Conservation (phyloP, 2,888 invertebrate genomes). For the Sarcophaga caerulescens region DNA sequence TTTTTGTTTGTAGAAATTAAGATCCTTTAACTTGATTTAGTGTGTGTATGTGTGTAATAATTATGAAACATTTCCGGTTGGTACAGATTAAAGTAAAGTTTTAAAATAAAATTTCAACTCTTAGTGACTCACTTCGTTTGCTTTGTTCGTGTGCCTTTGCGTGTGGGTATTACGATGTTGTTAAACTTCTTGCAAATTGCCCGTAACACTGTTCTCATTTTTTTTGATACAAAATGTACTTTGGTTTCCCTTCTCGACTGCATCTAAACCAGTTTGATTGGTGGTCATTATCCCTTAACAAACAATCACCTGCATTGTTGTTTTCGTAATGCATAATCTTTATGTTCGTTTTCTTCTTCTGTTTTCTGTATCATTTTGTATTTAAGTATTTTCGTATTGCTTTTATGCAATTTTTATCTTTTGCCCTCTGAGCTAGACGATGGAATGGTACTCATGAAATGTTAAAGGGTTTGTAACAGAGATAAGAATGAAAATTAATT, state of each 20-base stretch:
- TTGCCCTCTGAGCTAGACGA: background rate
- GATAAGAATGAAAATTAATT: too few species aligned
- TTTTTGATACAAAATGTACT: too few species aligned
- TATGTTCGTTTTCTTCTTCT: constrained; percentile 27
- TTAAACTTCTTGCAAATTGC: constrained; percentile 42
- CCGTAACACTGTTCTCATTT: constrained; percentile 6
- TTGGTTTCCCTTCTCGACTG: background rate
- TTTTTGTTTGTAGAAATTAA: too few species aligned
- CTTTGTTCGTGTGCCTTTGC: background rate
- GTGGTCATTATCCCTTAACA: constrained; percentile 64
- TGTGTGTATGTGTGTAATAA: too few species aligned
- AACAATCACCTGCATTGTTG: constrained; percentile 57
- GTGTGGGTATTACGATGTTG: background rate
- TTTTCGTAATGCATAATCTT: constrained; percentile 18
- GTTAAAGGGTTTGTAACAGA: background rate
- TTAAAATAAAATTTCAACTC: background rate
- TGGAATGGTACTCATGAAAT: background rate
- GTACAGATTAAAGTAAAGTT: background rate
- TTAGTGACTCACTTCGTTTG: background rate
- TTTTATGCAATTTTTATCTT: constrained; percentile 46
- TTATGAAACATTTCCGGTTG: too few species aligned
- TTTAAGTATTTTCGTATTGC: constrained; percentile 27
- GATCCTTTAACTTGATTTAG: too few species aligned
- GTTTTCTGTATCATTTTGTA: background rate
- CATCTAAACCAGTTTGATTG: constrained; percentile 60